Evolutionary conservation across 2,113 vertebrate species (phyloP), one percentile per base, ranked within the genome.

Genomic region (Vidua macroura): DNA sequence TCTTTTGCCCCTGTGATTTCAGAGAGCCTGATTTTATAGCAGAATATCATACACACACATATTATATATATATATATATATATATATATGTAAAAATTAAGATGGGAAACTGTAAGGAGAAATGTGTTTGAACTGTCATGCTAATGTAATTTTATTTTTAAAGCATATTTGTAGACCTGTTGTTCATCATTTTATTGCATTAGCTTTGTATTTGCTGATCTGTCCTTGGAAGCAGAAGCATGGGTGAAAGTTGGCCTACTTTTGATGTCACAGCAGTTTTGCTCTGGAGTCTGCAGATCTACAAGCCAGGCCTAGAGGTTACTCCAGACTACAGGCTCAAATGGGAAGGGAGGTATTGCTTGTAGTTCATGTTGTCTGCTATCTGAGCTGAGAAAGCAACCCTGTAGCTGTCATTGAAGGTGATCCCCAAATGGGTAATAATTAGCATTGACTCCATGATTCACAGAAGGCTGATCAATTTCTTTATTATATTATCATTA

Each of bases 1-100:
- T 81, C 23, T 83, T 86, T 86, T 94, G 21, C 68, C 64, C 81
- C 64, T 83, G 37, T 85, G 74, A 91, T 92, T 91, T 75, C 52
- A 90, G 48, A 66, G 19, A 56, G 14, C 13, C 15, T 83, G 55
- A 91, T 87, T 56, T 51, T 44, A 25, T 41, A 66, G n/a, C n/a
- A 75, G 33, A 86, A 56, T 92, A 75, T 74, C 9, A 69, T 67
- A 11, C 31, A n/a, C 30, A 55, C 53, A 52, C 15, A 52, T 10
- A 51, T 35, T 39, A 39, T 11, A 39, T 39, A 39, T 39, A 39
- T 11, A 39, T 39, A 39, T 39, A 39, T 11, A 39, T 31, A 30
- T 30, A 35, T 67, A 60, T 39, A 10, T 31, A 23, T n/a, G 33
- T 81, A 63, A 75, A 94, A 93, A 75, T 62, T 69, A 76, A 52